A percentile compares a stretch with the other conserved stretches of the same genome.
Conservation (phyloP, 2,797 vertebrate genomes). For the Enteromius fasciolatus region DNA sequence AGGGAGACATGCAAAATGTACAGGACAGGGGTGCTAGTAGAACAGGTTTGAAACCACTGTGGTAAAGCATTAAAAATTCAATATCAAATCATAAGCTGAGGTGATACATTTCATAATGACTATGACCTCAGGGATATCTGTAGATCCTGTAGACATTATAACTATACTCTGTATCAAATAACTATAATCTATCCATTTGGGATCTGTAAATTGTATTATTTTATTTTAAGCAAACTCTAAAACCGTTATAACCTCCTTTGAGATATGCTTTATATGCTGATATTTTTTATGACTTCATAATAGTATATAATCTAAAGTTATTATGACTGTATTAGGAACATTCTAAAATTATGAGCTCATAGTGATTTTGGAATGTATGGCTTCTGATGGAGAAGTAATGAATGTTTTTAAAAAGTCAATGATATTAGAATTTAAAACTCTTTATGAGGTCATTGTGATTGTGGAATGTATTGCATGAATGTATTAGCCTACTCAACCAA, state of each 20-base stretch:
- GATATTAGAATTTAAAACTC: background rate
- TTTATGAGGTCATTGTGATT: background rate
- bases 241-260: background rate
- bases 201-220: background rate
- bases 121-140: background rate
- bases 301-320: background rate
- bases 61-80: background rate
- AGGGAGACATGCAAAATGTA: too few relatives aligned
- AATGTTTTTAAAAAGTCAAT: background rate
- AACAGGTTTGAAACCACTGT: too few relatives aligned
- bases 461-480: background rate
- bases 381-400: background rate
- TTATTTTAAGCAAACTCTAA: conserved; percentile 1
- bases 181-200: background rate
- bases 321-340: background rate
- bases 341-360: background rate
- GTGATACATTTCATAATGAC: background rate
- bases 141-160: background rate
- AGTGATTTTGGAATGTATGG: background rate
- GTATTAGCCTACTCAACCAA: background rate
- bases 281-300: background rate
- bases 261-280: background rate
- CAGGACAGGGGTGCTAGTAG: too few relatives aligned
- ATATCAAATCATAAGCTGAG: background rate
- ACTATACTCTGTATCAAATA: background rate